Base-by-base conservation (phyloP, 2,113 vertebrate species). In the Tetraodon nigroviridis region DNA sequence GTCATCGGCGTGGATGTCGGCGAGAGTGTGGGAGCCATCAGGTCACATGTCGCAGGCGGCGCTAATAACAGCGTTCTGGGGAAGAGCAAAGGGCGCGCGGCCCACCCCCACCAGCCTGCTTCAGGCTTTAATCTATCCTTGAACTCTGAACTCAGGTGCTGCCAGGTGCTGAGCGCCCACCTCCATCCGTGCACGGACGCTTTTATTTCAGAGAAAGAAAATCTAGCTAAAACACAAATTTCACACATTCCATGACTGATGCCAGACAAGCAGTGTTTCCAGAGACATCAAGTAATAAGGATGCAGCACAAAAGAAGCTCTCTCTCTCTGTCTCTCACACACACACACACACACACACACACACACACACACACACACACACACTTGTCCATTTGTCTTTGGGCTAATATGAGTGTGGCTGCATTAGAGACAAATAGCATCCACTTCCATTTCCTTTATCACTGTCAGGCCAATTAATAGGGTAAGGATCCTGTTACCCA, bases 401-500 rank as follows among this genome's bases (percentile, higher is more conserved):
- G 67, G 61, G 77, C 69, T 89, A 88, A 89, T 87, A 90, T 90
- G 86, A 84, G 81, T 68, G 78, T 67, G 71, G 82, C 73, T 80
- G 88, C 83, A 81, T 89, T 89, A 86, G 82, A 91, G 89, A 91
- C 89, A 88, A 90, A 91, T 90, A 87, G 89, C 86, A 86, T 75
- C 85, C 78, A 79, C 73, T 82, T 81, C 80, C 73, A 82, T 89
- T 91, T 88, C 88, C 88, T 91, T 90, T 90, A 90, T 91, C 89
- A 91, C 82, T 90, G 89, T 90, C 90, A 91, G 80, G 75, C 79
- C 89, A 90, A 90, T 91, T 91, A 90, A 90, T 90, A 90, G 87
- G 86, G 87, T 87, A 88, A 84, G 83, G 79, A 84, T 87, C 85
- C 83, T 71, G 83, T 87, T 89, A 86, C 79, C 73, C 74, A 85